These are phyloP conservation scores for Acanthurus lineatus DNA, from an alignment of 2,797 vertebrate genomes.

Conservation along the genomic window DNA sequence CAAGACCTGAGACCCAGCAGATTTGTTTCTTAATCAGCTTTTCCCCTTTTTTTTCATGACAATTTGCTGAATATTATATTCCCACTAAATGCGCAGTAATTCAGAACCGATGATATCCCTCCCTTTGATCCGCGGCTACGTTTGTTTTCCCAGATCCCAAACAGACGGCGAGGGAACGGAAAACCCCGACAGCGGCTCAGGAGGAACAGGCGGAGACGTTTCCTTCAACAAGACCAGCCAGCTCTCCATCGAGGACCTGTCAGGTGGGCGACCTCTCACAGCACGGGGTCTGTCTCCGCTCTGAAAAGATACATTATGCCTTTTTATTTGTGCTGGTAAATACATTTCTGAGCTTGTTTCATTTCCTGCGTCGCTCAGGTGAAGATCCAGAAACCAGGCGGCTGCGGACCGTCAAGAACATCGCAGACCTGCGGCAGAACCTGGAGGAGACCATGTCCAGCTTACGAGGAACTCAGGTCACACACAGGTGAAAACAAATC, in stretches of 20 bases:
- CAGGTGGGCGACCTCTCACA: slow-evolving; percentile 82
- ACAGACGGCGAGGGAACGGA: slow-evolving; percentile 90
- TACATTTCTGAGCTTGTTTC: background rate
- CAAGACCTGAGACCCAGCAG: slow-evolving; percentile 70
- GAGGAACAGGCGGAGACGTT: slow-evolving; percentile 86
- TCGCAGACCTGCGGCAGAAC: slow-evolving; percentile 96
- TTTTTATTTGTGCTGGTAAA: background rate
- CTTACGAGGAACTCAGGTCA: slow-evolving; percentile 94
- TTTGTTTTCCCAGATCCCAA: slow-evolving; percentile 89
- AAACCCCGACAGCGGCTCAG: slow-evolving; percentile 85
- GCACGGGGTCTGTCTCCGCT: background rate
- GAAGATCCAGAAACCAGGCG: slow-evolving; percentile 95
- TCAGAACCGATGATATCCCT: slow-evolving; percentile 48
- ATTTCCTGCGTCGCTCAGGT: slow-evolving; percentile 73
- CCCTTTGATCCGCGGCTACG: slow-evolving; percentile 41
- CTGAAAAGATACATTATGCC: background rate
- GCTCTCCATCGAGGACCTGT: slow-evolving; percentile 90
- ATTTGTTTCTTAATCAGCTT: slow-evolving; percentile 73
- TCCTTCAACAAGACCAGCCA: slow-evolving; percentile 91
- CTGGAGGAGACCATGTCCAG: slow-evolving; percentile 99
- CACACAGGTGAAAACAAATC: slow-evolving; percentile 89
- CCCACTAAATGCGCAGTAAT: slow-evolving; percentile 59
- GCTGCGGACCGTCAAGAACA: slow-evolving; percentile 95
- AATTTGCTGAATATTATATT: slow-evolving; percentile 62
- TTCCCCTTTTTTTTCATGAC: slow-evolving; percentile 61